phyloP scores from a whole-genome alignment of 1,140 invertebrate species.

The Trichoplusia ni region DNA sequence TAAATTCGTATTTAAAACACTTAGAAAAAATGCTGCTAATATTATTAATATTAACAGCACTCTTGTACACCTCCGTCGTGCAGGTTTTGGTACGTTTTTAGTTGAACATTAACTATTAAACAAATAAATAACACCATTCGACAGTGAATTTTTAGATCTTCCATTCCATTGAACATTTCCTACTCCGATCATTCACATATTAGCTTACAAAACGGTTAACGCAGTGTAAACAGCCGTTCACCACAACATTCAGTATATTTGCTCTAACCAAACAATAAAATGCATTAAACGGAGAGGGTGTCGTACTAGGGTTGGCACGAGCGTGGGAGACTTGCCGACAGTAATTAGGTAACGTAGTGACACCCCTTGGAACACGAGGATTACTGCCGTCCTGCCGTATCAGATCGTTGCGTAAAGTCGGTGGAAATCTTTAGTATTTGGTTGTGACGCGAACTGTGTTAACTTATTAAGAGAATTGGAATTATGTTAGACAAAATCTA shows the following conservation, averaged over 20 bases:
- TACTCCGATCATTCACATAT: no score
- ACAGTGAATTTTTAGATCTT: not conserved
- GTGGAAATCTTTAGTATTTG: no score
- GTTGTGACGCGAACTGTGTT: no score
- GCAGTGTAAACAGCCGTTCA: constrained; percentile 1
- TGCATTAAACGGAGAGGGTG: constrained; percentile 41
- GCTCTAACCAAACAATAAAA: constrained; percentile 43
- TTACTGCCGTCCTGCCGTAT: constrained; percentile 25
- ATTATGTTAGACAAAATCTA: no score
- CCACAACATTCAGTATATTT: constrained; percentile 41
- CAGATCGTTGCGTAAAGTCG: constrained; percentile 6
- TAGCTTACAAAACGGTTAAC: not conserved
- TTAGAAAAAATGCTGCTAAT: no score
- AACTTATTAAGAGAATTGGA: no score
- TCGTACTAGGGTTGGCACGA: constrained; percentile 19
- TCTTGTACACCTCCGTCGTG: no score
- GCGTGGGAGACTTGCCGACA: constrained; percentile 57
- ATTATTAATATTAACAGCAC: no score
- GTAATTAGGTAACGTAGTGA: constrained; percentile 58
- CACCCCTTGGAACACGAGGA: constrained; percentile 18
- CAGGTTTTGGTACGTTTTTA: no score
- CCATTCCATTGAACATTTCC: not conserved
- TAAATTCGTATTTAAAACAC: no score
- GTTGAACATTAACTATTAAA: no score
- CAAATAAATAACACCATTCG: no score